A percentile compares a stretch with the other conserved stretches of the same genome.
These are phyloP conservation scores for Brachionus calyciflorus DNA, from an alignment of 1,140 invertebrate species.

Conservation along the genomic window DNA sequence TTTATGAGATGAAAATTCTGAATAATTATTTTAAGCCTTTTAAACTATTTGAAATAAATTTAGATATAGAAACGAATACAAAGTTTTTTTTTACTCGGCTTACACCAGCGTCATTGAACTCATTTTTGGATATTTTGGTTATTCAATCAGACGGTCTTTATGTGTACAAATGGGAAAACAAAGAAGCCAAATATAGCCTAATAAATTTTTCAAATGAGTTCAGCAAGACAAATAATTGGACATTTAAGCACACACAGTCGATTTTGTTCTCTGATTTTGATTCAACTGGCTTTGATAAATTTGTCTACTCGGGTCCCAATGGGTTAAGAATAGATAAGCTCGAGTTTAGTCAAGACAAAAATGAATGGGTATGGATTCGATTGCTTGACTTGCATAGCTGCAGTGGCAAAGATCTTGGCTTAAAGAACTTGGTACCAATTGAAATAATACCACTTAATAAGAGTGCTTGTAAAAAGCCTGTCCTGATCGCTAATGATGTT, in stretches of 20 bases:
- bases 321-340: background rate
- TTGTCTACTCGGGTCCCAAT: slow-evolving; percentile 5
- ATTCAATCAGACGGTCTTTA: slow-evolving; percentile 9
- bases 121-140: background rate
- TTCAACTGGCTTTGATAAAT: slow-evolving; percentile 12
- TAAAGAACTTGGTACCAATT: slow-evolving; percentile 17
- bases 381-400: background rate
- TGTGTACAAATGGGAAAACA: slow-evolving; percentile 3
- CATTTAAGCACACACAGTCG: background rate
- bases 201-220: background rate
- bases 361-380: background rate
- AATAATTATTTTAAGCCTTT: background rate
- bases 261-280: slow-evolving; percentile 31
- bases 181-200: background rate
- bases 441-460: slow-evolving; percentile 11
- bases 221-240: background rate
- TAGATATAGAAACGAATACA: background rate
- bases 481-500: background rate
- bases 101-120: background rate
- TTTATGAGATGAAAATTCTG: background rate
- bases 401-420: background rate
- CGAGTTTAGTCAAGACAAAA: background rate
- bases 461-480: background rate
- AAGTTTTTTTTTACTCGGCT: slow-evolving; percentile 7
- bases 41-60: slow-evolving; percentile 7